Base-by-base conservation (phyloP, 2,888 invertebrate species). In the Halictus quadricinctus region DNA sequence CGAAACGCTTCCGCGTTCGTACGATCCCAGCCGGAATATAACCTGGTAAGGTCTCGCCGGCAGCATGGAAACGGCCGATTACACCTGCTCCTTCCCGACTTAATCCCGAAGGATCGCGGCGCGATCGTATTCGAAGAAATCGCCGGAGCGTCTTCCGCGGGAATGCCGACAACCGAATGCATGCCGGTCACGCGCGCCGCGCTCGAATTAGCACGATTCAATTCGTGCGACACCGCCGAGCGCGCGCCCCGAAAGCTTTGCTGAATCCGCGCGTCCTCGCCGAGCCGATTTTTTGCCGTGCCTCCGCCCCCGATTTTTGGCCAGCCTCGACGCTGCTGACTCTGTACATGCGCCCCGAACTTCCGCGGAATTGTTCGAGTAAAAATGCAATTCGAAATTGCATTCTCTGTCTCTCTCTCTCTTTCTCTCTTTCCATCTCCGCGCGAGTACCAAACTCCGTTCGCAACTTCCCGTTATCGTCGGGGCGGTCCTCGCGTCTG, bases 171-270 rank as follows among this genome's bases (percentile, higher is more conserved):
- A 29, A 12, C 48, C 43, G 58, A 76, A 85, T 78, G 64, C 29
- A 89, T 88, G 90, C 89, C 81, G 87, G 89, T 89, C 89, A 89
- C 89, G 89, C 88, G 81, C 87, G 77, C 46, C 72, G 41, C 77
- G 79, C 81, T 82, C 82, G 87, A 85, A 88, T 88, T 87, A 88
- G 84, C 85, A 81, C 81, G 82, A 81, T 76, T 74, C 87, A 87
- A 89, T 82, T 87, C 85, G 88, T 64, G 48, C 84, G 80, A 84
- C 77, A 76, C 78, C 69, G 76, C 66, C 15, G 25, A 13, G 25
- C 64, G 60, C 15, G 15, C 58, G 58, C 58, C 58, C n/a, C 10
- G 3, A 64, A 58, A 64, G 64, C 58, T 81, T 69, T 76, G 87
- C 87, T 84, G 87, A 87, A 77, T 80, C 75, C 77, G 83, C 87